Evolutionary conservation across 2,113 vertebrate species (phyloP), one percentile per base, ranked within the genome.

Genomic region (Willisornis vidua): DNA sequence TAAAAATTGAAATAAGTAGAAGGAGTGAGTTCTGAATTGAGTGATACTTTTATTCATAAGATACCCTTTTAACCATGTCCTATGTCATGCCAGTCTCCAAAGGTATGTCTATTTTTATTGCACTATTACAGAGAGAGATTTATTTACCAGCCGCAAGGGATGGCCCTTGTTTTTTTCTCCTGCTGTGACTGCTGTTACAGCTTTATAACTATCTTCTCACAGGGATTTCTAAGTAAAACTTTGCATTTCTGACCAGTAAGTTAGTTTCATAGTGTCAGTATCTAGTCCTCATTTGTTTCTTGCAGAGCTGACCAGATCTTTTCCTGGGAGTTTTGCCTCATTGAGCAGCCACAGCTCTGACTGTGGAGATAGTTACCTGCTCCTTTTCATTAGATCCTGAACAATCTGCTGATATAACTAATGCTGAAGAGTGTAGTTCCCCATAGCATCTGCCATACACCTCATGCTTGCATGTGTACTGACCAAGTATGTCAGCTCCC

Each of bases 391-490:
- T 70, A 28, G 22, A 65, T 11, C 8, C 16, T 67, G 31, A 65
- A 14, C 25, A 7, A 3, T 51, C 39, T 76, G 24, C 24, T 55
- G 33, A 12, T 51, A 12, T 2, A 46, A 4, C 3, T 1, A 45
- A 1, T 5, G 12, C 15, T 52, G 51, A 65, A 57, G 18, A 48
- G 33, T n/a, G 9, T 63, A 43, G 17, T 70, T 79, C 49, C 3
- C 1, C 6, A 1, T 5, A 39, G 35, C 5, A 28, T 35, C 68
- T 80, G 48, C 14, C 14, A 1, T 23, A 12, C 4, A 14, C 10
- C 7, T 68, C 19, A 2, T 51, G 24, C 9, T 1, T 39, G 5
- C 8, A 11, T 26, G 9, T 45, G 14, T 57, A 26, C 48, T 58
- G 61, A 46, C 28, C 20, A 59, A 39, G 10, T 59, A 6, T 22